Evolutionary conservation across 2,797 vertebrate genomes (phyloP).

Genomic region (Xenops minutus): DNA sequence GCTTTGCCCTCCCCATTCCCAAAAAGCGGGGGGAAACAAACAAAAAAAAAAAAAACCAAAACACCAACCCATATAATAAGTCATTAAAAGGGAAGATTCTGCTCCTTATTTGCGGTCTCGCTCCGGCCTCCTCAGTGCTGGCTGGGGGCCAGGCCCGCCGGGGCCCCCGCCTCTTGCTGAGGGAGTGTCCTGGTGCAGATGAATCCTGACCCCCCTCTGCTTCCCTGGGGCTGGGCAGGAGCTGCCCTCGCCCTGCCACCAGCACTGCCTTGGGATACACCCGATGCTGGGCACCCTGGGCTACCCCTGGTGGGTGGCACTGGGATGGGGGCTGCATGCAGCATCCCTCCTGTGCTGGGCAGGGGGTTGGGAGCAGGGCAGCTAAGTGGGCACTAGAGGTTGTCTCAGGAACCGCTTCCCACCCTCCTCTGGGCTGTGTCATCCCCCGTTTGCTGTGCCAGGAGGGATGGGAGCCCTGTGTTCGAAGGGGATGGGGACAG

Average conservation of each 20-base stretch:
- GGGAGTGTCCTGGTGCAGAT: not conserved
- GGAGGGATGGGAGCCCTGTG: not conserved
- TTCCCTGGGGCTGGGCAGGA: not conserved
- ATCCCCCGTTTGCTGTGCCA: rapidly evolving
- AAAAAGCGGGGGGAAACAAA: not conserved
- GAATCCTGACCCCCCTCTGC: not conserved
- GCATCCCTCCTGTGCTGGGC: rapidly evolving
- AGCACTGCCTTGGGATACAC: not conserved
- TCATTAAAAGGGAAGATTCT: conserved; percentile 70
- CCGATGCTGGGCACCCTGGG: rapidly evolving
- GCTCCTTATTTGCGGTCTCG: conserved; percentile 63
- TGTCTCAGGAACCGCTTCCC: not conserved
- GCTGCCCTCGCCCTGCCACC: not conserved
- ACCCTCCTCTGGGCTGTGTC: rapidly evolving
- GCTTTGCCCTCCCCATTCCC: not conserved
- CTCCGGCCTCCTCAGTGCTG: conserved; percentile 49
- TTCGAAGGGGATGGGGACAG: rapidly evolving
- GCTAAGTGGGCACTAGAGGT: not conserved
- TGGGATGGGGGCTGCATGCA: not conserved
- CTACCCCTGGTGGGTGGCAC: not conserved
- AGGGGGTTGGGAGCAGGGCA: not conserved
- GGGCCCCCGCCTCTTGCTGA: conserved; percentile 35
- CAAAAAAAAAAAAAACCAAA: not conserved
- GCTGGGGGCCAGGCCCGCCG: conserved; percentile 10
- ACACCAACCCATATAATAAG: conserved; percentile 64